phyloP scores from a whole-genome alignment of 2,113 vertebrate species.

The Phaethon lepturus region DNA sequence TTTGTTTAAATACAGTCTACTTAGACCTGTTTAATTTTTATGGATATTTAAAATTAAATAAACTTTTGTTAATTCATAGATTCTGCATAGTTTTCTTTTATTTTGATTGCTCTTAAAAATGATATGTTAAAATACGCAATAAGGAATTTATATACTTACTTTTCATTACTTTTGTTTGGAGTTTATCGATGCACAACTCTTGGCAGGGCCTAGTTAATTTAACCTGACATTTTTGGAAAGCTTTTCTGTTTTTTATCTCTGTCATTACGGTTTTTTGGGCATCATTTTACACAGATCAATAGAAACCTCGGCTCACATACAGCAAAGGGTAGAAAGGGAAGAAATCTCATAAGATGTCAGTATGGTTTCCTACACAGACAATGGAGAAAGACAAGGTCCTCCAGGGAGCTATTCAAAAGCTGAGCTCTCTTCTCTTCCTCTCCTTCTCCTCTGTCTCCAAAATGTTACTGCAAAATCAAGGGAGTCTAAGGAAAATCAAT shows the following conservation, averaged over 20 bases:
- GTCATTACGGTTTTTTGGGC: fast-evolving
- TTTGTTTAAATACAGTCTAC: not conserved
- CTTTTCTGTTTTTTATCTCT: not conserved
- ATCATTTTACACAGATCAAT: not conserved
- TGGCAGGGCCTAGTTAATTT: not conserved
- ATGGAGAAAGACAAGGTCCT: not conserved
- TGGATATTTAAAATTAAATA: not conserved
- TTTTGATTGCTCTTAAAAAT: not conserved
- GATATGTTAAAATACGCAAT: not conserved
- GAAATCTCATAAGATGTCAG: not conserved
- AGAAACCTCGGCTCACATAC: not conserved
- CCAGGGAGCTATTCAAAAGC: not conserved
- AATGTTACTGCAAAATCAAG: not conserved
- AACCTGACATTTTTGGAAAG: not conserved
- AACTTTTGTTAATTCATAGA: not conserved
- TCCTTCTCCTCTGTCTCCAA: not conserved
- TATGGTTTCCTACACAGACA: not conserved
- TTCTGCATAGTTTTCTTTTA: not conserved
- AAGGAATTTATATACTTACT: not conserved
- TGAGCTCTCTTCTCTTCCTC: not conserved
- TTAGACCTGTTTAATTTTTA: not conserved
- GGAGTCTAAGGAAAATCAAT: not conserved
- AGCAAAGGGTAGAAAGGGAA: not conserved
- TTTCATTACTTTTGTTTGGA: not conserved
- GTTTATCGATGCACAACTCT: not conserved